Evolutionary conservation across 2,888 invertebrate species (phyloP), one percentile per base, ranked within the genome.

Genomic region (Orthonychiurus folsomi): DNA sequence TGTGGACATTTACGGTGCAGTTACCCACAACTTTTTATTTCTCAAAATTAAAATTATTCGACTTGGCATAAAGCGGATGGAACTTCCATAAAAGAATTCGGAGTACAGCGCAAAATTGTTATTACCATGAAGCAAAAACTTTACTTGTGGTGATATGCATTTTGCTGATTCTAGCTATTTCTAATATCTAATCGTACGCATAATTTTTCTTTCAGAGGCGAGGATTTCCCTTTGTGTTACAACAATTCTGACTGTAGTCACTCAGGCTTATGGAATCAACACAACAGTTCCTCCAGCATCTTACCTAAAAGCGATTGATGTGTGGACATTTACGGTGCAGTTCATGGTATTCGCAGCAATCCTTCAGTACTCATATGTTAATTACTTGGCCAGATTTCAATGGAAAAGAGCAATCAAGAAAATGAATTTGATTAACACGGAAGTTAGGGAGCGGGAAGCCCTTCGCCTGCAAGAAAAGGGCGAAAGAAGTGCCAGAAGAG

Each of bases 301-400:
- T 50, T 82, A 82, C 73, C 80, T 81, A 0, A 81, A 81, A 68
- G 79, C 79, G 12, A 77, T 79, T 28, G 78, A 79, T 69, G 76
- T 80, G 3, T 79, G 78, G 78, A 78, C 78, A 67, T 77, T 63
- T 0, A 58, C 53, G 21, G 67, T 67, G 47, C 54, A 64, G 50
- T 2, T 79, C 2, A 81, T 81, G 74, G 81, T 81, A n/a, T 81
- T 82, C 71, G 79, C 79, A 1, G 81, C 81, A 1, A 73, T 81
- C 27, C 73, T 81, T 3, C 81, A 81, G 74, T 81, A 81, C 69
- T 80, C 81, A 1, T 74, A 81, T 21, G 81, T 81, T 53, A 80
- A 81, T 72, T 80, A 80, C 62, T 54, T 66, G 23, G 50, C 59
- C 26, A 24, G 63, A 5, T 59, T 60, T 58, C 57, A 64, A 50